Evolutionary conservation across 2,888 invertebrate species (phyloP).

Genomic region (Ectemnius cavifrons): DNA sequence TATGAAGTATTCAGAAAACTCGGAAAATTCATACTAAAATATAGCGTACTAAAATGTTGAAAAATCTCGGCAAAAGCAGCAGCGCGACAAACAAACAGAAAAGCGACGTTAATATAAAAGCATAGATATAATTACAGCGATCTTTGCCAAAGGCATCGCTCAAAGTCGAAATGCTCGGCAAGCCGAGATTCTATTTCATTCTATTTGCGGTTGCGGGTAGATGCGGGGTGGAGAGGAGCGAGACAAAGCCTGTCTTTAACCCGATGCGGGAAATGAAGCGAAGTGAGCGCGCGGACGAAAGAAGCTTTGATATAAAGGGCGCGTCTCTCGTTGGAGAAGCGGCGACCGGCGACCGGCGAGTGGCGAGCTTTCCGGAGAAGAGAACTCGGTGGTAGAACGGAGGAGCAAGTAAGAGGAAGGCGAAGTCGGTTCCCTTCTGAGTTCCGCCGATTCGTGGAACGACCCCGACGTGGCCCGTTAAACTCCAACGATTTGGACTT

Average conservation of each 20-base stretch:
- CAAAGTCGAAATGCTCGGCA: neutral
- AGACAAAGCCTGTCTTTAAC: constrained; percentile 8
- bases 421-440: constrained; percentile 21
- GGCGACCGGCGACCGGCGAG: too few species aligned
- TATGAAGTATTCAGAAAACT: too few species aligned
- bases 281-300: neutral
- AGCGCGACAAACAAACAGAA: too few species aligned
- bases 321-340: neutral
- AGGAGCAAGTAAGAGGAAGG: too few species aligned
- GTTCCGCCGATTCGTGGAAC: constrained; percentile 50
- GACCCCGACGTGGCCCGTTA: constrained; percentile 56
- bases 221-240: too few species aligned
- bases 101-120: too few species aligned
- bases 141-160: too few species aligned
- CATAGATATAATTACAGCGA: too few species aligned
- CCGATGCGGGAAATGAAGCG: constrained; percentile 3
- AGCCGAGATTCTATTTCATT: neutral
- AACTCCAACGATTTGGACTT: constrained; percentile 57
- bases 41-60: too few species aligned
- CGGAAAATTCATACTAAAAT: too few species aligned
- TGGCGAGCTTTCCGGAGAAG: constrained; percentile 24
- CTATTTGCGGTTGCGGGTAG: constrained; percentile 8
- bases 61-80: too few species aligned
- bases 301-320: constrained; percentile 9
- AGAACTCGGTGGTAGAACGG: constrained; percentile 16